These are phyloP conservation scores for Dasypolia templi DNA, from an alignment of 2,888 invertebrate genomes.

Conservation along the genomic window DNA sequence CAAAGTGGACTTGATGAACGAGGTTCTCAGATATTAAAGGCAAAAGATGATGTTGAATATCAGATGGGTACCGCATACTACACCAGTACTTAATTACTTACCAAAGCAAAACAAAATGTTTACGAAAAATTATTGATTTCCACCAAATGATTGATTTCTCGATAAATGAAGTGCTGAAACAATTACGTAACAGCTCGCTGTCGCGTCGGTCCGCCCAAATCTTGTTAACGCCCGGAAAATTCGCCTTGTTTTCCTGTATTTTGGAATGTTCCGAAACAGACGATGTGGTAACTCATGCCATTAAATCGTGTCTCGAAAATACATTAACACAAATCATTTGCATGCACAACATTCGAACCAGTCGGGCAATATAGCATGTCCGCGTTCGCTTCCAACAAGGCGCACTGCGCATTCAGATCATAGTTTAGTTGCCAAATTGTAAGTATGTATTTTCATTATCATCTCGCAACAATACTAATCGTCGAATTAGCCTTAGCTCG, in stretches of 20 bases:
- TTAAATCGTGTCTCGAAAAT: slow-evolving; percentile 47
- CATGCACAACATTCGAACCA: slow-evolving; percentile 27
- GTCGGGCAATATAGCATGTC: slow-evolving; percentile 13
- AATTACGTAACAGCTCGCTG: neutral
- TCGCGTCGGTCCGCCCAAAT: slow-evolving; percentile 19
- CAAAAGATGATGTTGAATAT: neutral
- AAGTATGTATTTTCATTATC: slow-evolving; percentile 25
- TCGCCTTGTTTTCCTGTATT: slow-evolving; percentile 14
- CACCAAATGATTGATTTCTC: slow-evolving; percentile 4
- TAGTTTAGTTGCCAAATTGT: slow-evolving; percentile 47
- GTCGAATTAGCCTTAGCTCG: slow-evolving; percentile 40
- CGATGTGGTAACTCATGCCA: slow-evolving; percentile 29
- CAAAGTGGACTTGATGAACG: neutral
- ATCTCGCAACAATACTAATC: slow-evolving; percentile 42
- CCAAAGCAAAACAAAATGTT: too few species aligned
- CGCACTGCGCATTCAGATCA: slow-evolving; percentile 20
- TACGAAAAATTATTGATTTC: too few species aligned
- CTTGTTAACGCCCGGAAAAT: slow-evolving; percentile 16
- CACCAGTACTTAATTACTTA: too few species aligned
- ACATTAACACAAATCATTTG: slow-evolving; percentile 45
- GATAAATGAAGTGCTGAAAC: slow-evolving; percentile 16
- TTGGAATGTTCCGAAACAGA: slow-evolving; percentile 29
- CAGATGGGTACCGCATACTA: neutral
- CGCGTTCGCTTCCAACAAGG: slow-evolving; percentile 9
- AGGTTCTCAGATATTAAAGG: neutral